Percentiles rank a stretch among this genome's conserved stretches.
phyloP scores from a whole-genome alignment of 2,888 invertebrate genomes.

The Metallyticus violacea region DNA sequence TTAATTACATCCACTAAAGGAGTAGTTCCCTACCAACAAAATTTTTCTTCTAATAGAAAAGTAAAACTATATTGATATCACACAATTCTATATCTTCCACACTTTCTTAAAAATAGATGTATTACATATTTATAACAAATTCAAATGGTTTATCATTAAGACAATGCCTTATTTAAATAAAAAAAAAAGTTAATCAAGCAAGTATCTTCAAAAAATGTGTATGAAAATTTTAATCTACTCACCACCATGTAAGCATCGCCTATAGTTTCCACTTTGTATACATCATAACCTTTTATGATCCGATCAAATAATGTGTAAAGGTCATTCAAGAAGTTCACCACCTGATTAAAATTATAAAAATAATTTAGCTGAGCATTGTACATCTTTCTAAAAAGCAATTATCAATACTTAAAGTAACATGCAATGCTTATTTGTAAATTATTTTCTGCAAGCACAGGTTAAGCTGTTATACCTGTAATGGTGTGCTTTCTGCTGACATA shows the following conservation, averaged over 20 bases:
- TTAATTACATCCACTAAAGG: too few species aligned
- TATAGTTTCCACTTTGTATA: conserved; percentile 96
- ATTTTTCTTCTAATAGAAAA: too few species aligned
- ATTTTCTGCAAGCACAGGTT: neutral
- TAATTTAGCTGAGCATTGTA: neutral
- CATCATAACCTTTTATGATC: conserved; percentile 95
- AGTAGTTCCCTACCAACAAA: too few species aligned
- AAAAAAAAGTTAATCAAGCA: too few species aligned
- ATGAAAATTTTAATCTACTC: conserved; percentile 42
- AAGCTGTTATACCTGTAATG: conserved; percentile 66
- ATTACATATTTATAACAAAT: too few species aligned
- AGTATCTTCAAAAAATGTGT: too few species aligned
- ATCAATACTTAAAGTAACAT: neutral
- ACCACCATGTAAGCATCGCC: conserved; percentile 80
- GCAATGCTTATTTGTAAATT: neutral
- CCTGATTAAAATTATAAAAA: conserved; percentile 49
- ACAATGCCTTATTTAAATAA: too few species aligned
- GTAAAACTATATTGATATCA: too few species aligned
- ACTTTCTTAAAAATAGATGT: too few species aligned
- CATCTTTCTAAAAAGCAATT: too few species aligned
- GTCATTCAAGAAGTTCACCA: conserved; percentile 96
- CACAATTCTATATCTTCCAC: too few species aligned
- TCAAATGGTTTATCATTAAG: too few species aligned
- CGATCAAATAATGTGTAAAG: conserved; percentile 95
- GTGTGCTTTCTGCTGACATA: conserved; percentile 92